phyloP scores from a whole-genome alignment of 2,888 invertebrate genomes.

The Pristionchus maxplancki region DNA sequence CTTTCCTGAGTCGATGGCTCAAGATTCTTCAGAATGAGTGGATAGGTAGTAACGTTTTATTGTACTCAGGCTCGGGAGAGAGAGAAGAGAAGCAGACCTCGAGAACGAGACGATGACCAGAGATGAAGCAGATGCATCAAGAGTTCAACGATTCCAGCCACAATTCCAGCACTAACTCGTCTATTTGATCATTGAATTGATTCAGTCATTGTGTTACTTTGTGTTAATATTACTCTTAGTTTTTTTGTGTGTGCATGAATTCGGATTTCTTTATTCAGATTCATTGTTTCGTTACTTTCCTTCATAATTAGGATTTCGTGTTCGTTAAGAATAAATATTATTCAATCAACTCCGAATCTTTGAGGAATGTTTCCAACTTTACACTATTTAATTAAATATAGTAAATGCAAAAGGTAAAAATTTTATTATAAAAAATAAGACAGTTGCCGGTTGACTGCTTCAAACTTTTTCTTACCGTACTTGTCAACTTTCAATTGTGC shows the following conservation, averaged over 20 bases:
- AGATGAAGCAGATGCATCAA: neutral
- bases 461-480: constrained; percentile 30
- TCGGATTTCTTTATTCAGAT: neutral
- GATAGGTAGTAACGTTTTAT: too few species aligned
- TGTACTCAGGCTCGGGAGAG: too few species aligned
- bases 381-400: neutral
- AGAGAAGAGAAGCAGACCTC: neutral
- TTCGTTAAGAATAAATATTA: neutral
- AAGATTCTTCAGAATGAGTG: too few species aligned
- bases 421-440: neutral
- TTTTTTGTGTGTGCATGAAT: neutral
- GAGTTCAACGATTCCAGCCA: neutral
- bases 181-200: neutral
- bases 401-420: neutral
- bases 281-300: neutral
- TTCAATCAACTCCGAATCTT: neutral
- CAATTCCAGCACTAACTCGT: neutral
- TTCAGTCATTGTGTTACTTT: neutral
- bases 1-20: too few species aligned
- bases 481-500: neutral
- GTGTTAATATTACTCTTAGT: neutral
- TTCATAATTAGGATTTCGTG: neutral
- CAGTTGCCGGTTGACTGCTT: neutral
- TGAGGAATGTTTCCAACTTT: neutral
- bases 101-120: neutral